phyloP scores from a whole-genome alignment of 92 coral and sea anemone genomes.

The Zoanthus sociatus region DNA sequence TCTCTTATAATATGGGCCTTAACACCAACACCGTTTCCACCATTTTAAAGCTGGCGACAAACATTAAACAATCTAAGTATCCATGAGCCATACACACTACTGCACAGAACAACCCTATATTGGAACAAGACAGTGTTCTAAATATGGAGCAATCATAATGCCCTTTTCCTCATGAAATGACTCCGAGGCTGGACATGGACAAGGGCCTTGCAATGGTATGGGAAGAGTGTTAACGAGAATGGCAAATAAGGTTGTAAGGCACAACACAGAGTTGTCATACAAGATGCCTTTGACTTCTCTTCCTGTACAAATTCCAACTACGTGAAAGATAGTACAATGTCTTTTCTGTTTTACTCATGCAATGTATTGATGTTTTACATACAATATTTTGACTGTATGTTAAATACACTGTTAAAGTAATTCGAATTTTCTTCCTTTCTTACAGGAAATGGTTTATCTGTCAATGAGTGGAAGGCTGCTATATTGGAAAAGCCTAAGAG shows the following conservation, averaged over 20 bases:
- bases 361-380: background rate
- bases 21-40: slow-evolving; percentile 45
- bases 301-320: slow-evolving; percentile 39
- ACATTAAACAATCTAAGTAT: slow-evolving; percentile 4
- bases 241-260: slow-evolving; percentile 57
- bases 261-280: slow-evolving; percentile 44
- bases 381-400: background rate
- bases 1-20: slow-evolving; percentile 50
- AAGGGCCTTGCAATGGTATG: slow-evolving; percentile 42
- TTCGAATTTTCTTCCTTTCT: background rate
- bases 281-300: slow-evolving; percentile 53
- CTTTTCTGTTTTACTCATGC: too few relatives aligned
- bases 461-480: background rate
- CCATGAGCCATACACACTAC: slow-evolving; percentile 46
- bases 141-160: slow-evolving; percentile 27
- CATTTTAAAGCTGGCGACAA: slow-evolving; percentile 28
- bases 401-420: background rate
- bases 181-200: slow-evolving; percentile 45
- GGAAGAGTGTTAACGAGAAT: slow-evolving; percentile 51
- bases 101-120: slow-evolving; percentile 56
- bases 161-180: slow-evolving; percentile 53
- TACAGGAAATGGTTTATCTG: background rate
- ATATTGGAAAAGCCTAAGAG: too few relatives aligned
- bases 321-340: too few relatives aligned
- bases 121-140: slow-evolving; percentile 59